Evolutionary conservation across 2,113 vertebrate genomes (phyloP).

Genomic region (Cheilinus undulatus): DNA sequence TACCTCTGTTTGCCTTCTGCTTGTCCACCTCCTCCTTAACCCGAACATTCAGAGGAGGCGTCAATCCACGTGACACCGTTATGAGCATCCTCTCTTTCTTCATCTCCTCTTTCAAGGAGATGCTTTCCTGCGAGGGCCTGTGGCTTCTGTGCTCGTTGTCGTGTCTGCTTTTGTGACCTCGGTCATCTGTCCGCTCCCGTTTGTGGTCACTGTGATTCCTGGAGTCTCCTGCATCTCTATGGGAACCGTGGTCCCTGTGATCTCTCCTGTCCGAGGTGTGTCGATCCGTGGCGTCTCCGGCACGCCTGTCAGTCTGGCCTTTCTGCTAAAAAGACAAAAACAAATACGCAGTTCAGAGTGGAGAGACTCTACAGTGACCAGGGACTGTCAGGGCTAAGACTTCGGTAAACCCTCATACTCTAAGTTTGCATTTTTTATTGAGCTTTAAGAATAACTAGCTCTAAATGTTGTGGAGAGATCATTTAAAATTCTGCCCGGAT

Average conservation of each 20-base stretch:
- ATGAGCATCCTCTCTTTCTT: slow-evolving; percentile 71
- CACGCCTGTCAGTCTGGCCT: not conserved
- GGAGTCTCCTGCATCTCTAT: slow-evolving; percentile 12
- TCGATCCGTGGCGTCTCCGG: slow-evolving; percentile 26
- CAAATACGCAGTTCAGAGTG: not conserved
- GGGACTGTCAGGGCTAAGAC: not conserved
- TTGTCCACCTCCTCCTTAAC: slow-evolving; percentile 37
- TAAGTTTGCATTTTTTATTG: too few species aligned
- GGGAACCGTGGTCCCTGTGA: not conserved
- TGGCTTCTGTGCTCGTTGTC: not conserved
- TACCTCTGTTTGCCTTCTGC: not conserved
- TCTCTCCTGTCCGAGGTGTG: slow-evolving; percentile 24
- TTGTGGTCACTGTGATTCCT: slow-evolving; percentile 17
- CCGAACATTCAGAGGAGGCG: not conserved
- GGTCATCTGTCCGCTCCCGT: slow-evolving; percentile 8
- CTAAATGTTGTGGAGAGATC: too few species aligned
- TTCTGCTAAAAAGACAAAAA: slow-evolving; percentile 29
- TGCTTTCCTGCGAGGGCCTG: slow-evolving; percentile 17
- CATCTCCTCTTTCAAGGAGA: slow-evolving; percentile 66
- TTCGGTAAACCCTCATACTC: not conserved
- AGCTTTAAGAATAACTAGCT: too few species aligned
- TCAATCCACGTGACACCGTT: slow-evolving; percentile 48
- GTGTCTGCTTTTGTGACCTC: slow-evolving; percentile 10
- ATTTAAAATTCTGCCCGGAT: too few species aligned
- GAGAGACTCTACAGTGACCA: not conserved